Base-by-base conservation (phyloP, 2,113 vertebrate genomes). In the Plestiodon gilberti region DNA sequence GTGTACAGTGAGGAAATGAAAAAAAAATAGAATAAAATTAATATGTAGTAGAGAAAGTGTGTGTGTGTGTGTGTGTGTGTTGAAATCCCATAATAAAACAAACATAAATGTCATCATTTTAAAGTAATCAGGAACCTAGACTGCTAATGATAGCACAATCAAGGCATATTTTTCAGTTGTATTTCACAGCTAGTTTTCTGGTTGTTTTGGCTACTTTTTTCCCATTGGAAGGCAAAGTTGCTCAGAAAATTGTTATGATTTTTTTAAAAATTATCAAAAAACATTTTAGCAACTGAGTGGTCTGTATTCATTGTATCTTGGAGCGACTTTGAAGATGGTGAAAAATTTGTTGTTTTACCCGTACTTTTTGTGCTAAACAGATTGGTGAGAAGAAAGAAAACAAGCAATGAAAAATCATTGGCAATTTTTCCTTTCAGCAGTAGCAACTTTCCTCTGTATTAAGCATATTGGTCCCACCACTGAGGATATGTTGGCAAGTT, bases 381-480 rank as follows among this genome's bases (percentile, higher is more conserved):
- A 25, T 1, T 1, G 57, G 76, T 62, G 59, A 85, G 33, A 43
- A 70, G 71, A 38, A 71, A 93, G 69, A 84, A 61, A 38, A 70
- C 81, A 59, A 9, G 87, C 71, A 87, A 38, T 48, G 43, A 48
- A 48, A 48, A 48, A 48, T 48, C 43, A 48, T 8, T 48, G 43
- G 43, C 43, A 48, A 48, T 90, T 95, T 87, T 1, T 69, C 71
- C 69, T 61, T 87, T 91, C 84, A 90, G 76, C 79, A 86, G 69
- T 33, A 43, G 15, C 74, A 82, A 38, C 2, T 95, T 93, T 89
- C 82, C 20, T 77, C 78, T 85, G 94, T 94, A 94, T 81, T 84
- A 82, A 57, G 2, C 89, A 89, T 48, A 48, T 4, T 48, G 43
- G 43, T 48, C 43, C 43, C 43, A 48, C 43, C 43, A 48, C 43